Evolutionary conservation across 2,888 invertebrate genomes (phyloP).

Genomic region (Xestia sexstrigata): DNA sequence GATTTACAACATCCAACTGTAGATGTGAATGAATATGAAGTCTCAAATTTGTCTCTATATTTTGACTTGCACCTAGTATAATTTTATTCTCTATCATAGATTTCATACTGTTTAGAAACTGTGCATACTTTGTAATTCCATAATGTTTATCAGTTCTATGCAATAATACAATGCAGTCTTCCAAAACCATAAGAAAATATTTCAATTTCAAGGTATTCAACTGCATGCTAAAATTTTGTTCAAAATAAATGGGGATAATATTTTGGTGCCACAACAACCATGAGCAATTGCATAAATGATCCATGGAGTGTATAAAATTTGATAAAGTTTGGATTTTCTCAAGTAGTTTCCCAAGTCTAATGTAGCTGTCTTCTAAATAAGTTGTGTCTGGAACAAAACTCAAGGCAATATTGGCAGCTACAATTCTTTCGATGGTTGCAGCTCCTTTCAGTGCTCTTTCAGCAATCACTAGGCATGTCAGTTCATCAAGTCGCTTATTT

Average conservation of each 20-base stretch:
- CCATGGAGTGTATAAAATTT: constrained; percentile 90
- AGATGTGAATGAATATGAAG: constrained; percentile 98
- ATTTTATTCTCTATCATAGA: constrained; percentile 90
- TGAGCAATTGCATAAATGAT: constrained; percentile 93
- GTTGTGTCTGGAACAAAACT: constrained; percentile 92
- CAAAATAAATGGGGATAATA: constrained; percentile 94
- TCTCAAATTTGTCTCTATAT: constrained; percentile 97
- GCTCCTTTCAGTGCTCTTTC: constrained; percentile 93
- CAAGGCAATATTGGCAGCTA: constrained; percentile 92
- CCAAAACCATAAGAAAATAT: constrained; percentile 85
- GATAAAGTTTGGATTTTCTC: constrained; percentile 92
- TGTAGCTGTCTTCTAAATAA: constrained; percentile 92
- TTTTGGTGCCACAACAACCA: constrained; percentile 96
- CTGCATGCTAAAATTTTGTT: constrained; percentile 93
- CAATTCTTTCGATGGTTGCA: constrained; percentile 91
- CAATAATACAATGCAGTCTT: constrained; percentile 83
- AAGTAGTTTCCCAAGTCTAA: constrained; percentile 91
- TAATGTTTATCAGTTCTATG: constrained; percentile 81
- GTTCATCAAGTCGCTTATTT: constrained; percentile 92
- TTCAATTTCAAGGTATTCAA: constrained; percentile 92
- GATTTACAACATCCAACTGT: constrained; percentile 93
- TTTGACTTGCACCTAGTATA: constrained; percentile 94
- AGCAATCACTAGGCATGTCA: constrained; percentile 94
- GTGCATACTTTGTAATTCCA: constrained; percentile 74
- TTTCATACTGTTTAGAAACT: constrained; percentile 81